Percentiles rank a stretch among this genome's conserved stretches.
Conservation (phyloP, 2,888 invertebrate genomes). For the Dyspetes luteomarginatus region DNA sequence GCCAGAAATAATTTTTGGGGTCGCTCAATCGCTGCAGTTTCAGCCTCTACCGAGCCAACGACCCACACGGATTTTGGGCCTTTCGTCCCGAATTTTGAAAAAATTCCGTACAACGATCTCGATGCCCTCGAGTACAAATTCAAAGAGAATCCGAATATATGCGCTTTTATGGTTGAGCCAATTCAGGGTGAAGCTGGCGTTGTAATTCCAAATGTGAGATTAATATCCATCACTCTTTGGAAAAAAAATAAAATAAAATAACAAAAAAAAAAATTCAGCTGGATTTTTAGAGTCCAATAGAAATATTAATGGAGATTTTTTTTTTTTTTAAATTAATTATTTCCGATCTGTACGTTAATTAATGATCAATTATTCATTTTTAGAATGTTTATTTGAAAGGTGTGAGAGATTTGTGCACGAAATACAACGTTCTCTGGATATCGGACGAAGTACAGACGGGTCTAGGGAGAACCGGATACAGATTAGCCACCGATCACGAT, state of each 20-base stretch:
- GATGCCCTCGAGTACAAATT: constrained; percentile 86
- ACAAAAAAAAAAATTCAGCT: not conserved
- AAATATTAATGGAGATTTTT: constrained; percentile 1
- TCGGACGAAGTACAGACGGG: constrained; percentile 95
- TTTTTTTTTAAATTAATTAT: not conserved
- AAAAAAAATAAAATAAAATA: not conserved
- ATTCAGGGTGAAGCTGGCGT: constrained; percentile 95
- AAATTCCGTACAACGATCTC: constrained; percentile 90
- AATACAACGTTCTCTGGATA: constrained; percentile 92
- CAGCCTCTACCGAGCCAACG: constrained; percentile 90
- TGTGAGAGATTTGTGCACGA: constrained; percentile 89
- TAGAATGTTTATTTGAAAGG: constrained; percentile 88
- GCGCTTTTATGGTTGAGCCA: constrained; percentile 94
- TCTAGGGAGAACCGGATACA: constrained; percentile 91
- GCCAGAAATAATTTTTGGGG: constrained; percentile 94
- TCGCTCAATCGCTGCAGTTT: constrained; percentile 91
- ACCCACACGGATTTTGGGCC: constrained; percentile 91
- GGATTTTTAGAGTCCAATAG: not conserved
- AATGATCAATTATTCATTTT: constrained; percentile 16
- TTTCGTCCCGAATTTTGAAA: constrained; percentile 90
- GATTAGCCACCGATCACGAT: constrained; percentile 90
- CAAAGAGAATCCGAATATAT: constrained; percentile 87
- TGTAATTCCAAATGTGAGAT: constrained; percentile 86
- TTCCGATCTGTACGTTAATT: no score
- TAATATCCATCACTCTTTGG: no score